A percentile compares a stretch with the other conserved stretches of the same genome.
phyloP scores from a whole-genome alignment of 1,140 invertebrate species.

The Triops longicaudatus region DNA sequence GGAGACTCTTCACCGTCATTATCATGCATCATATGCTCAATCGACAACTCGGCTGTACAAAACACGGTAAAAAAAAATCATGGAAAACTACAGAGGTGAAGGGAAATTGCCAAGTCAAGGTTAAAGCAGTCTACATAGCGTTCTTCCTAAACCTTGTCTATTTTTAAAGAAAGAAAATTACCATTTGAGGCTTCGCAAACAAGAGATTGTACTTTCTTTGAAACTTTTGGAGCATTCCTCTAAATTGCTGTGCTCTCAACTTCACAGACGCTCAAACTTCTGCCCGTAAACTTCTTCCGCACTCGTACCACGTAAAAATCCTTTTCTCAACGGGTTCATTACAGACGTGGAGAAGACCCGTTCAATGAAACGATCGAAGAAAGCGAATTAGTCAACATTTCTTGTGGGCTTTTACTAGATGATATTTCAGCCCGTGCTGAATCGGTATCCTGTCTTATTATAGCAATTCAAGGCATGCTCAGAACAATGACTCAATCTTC shows the following conservation, averaged over 20 bases:
- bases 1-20: conserved; percentile 2
- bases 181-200: neutral
- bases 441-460: neutral
- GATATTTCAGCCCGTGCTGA: too few relatives aligned
- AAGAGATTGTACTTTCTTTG: neutral
- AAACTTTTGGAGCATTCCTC: neutral
- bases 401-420: too few relatives aligned
- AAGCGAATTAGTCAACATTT: neutral
- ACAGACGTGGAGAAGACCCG: neutral
- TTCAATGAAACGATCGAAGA: neutral
- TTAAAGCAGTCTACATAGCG: neutral
- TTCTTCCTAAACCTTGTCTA: neutral
- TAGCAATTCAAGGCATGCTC: neutral
- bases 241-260: neutral
- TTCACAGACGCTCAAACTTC: neutral
- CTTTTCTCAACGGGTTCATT: neutral
- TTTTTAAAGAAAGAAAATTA: neutral
- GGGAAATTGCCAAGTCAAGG: neutral
- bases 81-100: neutral
- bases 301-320: neutral
- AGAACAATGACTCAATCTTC: too few relatives aligned
- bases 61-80: neutral
- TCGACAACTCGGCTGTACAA: neutral
- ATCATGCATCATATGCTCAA: neutral
- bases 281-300: neutral